phyloP scores from a whole-genome alignment of 2,797 vertebrate genomes.

The Tragelaphus oryx region DNA sequence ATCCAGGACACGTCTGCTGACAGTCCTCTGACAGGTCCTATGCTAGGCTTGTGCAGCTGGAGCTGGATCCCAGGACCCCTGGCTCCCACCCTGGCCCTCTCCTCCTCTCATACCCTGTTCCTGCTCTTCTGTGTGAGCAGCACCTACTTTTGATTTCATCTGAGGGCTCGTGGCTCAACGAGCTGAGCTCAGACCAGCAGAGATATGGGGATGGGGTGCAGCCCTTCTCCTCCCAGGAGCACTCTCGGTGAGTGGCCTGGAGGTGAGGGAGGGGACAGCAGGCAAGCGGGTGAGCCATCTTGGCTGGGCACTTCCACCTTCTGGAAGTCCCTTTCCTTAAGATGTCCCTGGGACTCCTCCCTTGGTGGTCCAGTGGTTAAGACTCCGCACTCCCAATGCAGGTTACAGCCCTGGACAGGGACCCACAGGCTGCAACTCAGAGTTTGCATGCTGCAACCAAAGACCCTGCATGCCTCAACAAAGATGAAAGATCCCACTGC shows the following conservation, averaged over 20 bases:
- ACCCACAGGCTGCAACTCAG: neutral
- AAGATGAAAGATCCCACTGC: neutral
- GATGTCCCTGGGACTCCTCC: neutral
- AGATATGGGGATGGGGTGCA: neutral
- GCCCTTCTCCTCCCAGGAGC: neutral
- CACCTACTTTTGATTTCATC: neutral
- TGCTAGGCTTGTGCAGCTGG: too few relatives aligned
- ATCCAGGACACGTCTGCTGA: neutral
- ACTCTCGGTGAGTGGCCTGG: too few relatives aligned
- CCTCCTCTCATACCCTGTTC: neutral
- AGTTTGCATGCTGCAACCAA: neutral
- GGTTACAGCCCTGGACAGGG: neutral
- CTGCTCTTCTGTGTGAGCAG: neutral
- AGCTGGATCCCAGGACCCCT: neutral
- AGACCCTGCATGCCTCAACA: neutral
- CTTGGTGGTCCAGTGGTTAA: neutral
- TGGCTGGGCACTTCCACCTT: neutral
- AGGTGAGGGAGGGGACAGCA: neutral
- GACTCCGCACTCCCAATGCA: neutral
- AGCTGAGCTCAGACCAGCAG: neutral
- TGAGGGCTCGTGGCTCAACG: neutral
- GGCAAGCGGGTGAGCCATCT: neutral
- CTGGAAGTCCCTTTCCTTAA: neutral
- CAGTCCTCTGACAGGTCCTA: neutral
- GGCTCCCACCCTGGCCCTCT: neutral